Evolutionary conservation across 2,113 vertebrate species (phyloP).

Genomic region (Hassar affinis): DNA sequence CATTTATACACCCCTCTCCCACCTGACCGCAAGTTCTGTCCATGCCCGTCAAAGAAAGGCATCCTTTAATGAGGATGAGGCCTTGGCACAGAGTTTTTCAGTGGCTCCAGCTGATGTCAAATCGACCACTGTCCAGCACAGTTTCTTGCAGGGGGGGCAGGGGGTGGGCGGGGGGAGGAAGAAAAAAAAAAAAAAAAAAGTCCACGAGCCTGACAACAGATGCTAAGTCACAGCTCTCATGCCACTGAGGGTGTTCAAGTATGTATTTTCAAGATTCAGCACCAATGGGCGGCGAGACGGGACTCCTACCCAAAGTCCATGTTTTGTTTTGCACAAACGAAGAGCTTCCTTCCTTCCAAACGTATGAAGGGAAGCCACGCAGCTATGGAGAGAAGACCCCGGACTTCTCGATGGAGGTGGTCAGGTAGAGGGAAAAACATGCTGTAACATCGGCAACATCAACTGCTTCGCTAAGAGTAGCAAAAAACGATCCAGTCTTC

Average conservation of each 20-base stretch:
- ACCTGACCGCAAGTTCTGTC: constrained; percentile 32
- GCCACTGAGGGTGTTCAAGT: constrained; percentile 52
- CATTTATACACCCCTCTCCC: constrained; percentile 42
- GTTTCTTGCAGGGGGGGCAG: constrained; percentile 33
- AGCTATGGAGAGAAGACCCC: constrained; percentile 40
- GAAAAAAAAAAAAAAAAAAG: not conserved
- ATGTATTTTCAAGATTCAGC: constrained; percentile 52
- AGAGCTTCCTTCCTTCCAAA: constrained; percentile 35
- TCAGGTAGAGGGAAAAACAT: constrained; percentile 29
- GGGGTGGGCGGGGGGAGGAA: too few species aligned
- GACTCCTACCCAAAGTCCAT: constrained; percentile 55
- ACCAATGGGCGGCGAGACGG: constrained; percentile 48
- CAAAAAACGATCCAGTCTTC: constrained; percentile 14
- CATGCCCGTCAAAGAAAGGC: constrained; percentile 21
- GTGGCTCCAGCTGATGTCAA: constrained; percentile 39
- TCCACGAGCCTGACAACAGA: constrained; percentile 37
- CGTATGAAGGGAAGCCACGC: constrained; percentile 30
- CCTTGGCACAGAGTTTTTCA: constrained; percentile 50
- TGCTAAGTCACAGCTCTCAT: constrained; percentile 49
- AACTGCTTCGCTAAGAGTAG: not conserved
- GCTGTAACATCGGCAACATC: not conserved
- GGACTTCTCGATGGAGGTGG: constrained; percentile 37
- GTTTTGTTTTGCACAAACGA: constrained; percentile 46
- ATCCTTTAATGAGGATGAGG: constrained; percentile 29
- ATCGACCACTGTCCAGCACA: constrained; percentile 37